Base-by-base conservation (phyloP, 1,140 invertebrate genomes). In the Zaprionus taronus region DNA sequence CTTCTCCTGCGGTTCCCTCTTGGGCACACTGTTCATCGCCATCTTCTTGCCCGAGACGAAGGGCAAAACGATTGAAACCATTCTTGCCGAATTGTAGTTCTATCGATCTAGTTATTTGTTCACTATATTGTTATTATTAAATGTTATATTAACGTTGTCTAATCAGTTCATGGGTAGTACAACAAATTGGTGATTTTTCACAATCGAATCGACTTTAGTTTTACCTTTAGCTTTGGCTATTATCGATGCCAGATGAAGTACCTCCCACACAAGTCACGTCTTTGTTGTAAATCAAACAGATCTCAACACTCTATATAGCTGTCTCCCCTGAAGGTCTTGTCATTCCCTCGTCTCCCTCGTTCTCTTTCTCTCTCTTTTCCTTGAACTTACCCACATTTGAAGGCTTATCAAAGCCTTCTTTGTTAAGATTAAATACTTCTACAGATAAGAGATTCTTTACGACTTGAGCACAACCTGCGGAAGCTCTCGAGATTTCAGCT, bases 31-130 rank as follows among this genome's bases (percentile, higher is more conserved):
- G 22, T 92, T 92, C 51, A 77, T 92, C 17, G 72, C 80, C 55
- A 55, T 91, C 4, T 92, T 78, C 55, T 20, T 92, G 28, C 97
- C 97, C 0, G 97, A 98, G 93, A 98, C 97, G 0, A 97, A 96
- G 92, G 96, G 96, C 36, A 97, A 96, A 93, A 95, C 94, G n/a
- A 94, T 96, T 17, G 95, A 97, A 92, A 57, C 77, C 36, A 97
- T 97, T 24, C 94, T 95, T 61, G 92, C 78, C 58, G 82, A 44
- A 15, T 66, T 89, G 7, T 89, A 89, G 81, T 34, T 49, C 44
- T 41, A 72, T 72, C 67, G 5, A 26, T 26, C 5, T n/a, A n/a
- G n/a, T n/a, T n/a, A n/a, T n/a, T n/a, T n/a, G n/a, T n/a, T n/a
- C n/a, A n/a, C 53, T 77, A 49, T 82, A 66, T 63, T 73, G 31